Evolutionary conservation across 92 coral and sea anemone species (phyloP).

Genomic region (Montipora capitata): DNA sequence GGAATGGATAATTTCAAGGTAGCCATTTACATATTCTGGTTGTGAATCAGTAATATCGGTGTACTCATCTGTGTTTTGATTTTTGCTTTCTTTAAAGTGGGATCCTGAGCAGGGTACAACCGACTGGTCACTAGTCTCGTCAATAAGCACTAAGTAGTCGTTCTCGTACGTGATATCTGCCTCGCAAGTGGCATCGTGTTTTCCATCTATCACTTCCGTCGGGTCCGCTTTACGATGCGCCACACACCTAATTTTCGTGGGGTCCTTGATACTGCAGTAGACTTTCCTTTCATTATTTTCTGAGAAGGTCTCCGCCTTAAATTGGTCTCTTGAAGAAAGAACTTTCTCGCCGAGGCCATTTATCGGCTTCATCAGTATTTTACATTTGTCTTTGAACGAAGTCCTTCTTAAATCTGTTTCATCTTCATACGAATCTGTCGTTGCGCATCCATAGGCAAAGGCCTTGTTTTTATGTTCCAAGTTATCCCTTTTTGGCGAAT

Average conservation of each 20-base stretch:
- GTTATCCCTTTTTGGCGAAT: neutral
- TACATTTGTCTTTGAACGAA: no score
- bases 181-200: neutral
- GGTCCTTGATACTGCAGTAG: slow-evolving; percentile 21
- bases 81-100: neutral
- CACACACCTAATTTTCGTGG: neutral
- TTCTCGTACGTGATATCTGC: neutral
- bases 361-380: neutral
- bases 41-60: neutral
- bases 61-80: neutral
- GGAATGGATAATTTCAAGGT: slow-evolving; percentile 19
- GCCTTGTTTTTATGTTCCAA: neutral
- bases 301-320: neutral
- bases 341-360: no score
- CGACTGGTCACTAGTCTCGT: neutral
- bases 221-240: neutral
- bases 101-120: no score
- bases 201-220: neutral
- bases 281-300: neutral
- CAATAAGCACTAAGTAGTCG: neutral
- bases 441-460: neutral
- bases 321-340: neutral
- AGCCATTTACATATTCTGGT: slow-evolving; percentile 17
- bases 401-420: neutral
- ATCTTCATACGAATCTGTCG: neutral